These are phyloP conservation scores for Eremobia ochroleuca DNA, from an alignment of 2,888 invertebrate genomes.

Conservation along the genomic window DNA sequence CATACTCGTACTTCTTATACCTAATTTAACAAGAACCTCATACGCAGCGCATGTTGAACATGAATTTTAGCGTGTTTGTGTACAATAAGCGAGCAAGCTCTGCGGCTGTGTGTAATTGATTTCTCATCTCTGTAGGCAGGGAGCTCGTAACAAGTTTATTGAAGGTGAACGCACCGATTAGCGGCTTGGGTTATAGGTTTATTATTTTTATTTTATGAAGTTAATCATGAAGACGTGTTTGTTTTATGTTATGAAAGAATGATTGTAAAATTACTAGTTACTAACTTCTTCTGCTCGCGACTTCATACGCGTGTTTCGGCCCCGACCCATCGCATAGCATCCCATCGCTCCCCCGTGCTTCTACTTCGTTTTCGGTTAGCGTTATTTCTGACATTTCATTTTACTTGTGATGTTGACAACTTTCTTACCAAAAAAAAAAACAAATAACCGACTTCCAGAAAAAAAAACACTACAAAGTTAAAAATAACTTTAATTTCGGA, in stretches of 20 bases:
- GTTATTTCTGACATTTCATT: no score
- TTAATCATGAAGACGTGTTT: not conserved
- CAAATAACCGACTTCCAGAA: no score
- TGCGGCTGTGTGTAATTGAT: slow-evolving; percentile 55
- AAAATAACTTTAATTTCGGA: no score
- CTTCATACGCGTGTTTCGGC: no score
- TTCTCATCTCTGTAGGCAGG: slow-evolving; percentile 50
- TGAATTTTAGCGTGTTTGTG: slow-evolving; percentile 16
- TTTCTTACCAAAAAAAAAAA: no score
- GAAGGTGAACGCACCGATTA: slow-evolving; percentile 46
- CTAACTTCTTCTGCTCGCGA: no score
- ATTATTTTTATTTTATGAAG: not conserved
- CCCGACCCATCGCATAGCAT: no score
- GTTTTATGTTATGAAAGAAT: not conserved
- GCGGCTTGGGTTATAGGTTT: not conserved
- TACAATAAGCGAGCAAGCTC: slow-evolving; percentile 36
- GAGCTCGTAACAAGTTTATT: slow-evolving; percentile 63
- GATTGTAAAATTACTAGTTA: not conserved
- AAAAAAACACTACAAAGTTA: no score
- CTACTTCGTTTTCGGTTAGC: no score
- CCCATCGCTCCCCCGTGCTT: no score
- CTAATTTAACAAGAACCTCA: not conserved
- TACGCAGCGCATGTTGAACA: slow-evolving; percentile 45
- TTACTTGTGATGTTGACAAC: no score
- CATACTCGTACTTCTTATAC: slow-evolving; percentile 27